These are phyloP conservation scores for Spongilla lacustris DNA, from an alignment of 37 sponge, comb jelly and placozoan species.

Conservation along the genomic window DNA sequence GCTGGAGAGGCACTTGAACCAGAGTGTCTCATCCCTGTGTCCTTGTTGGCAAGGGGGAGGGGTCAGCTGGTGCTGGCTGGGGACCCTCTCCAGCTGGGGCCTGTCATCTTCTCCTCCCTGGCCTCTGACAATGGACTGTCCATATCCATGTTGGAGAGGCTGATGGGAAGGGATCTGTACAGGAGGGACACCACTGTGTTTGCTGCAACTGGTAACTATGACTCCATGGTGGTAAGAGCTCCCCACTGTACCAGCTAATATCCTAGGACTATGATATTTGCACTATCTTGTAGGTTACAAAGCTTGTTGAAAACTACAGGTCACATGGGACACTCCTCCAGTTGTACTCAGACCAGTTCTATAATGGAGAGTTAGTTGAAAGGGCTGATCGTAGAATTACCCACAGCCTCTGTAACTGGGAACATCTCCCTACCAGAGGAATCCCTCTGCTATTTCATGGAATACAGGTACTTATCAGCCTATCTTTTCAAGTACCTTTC, in stretches of 20 bases:
- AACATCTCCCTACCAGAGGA: conserved; percentile 52
- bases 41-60: conserved; percentile 40
- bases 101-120: conserved; percentile 57
- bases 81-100: conserved; percentile 82
- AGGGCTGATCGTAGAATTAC: conserved; percentile 55
- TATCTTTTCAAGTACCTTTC: neutral
- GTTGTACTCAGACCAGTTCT: conserved; percentile 74
- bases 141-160: conserved; percentile 74
- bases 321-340: conserved; percentile 61
- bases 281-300: conserved; percentile 59
- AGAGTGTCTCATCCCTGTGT: conserved; percentile 66
- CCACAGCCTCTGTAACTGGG: conserved; percentile 46
- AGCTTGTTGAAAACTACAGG: conserved; percentile 76
- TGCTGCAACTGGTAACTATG: conserved; percentile 63
- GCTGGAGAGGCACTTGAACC: conserved; percentile 87
- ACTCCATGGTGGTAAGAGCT: conserved; percentile 51
- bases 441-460: conserved; percentile 85
- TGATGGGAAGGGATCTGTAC: conserved; percentile 61
- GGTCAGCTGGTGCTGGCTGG: conserved; percentile 72
- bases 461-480: conserved; percentile 21
- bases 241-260: neutral
- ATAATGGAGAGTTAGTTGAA: conserved; percentile 70
- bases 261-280: neutral
- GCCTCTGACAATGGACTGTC: conserved; percentile 60
- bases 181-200: conserved; percentile 51